Conservation (phyloP, 2,797 vertebrate species). For the Enteromius paludinosus region DNA sequence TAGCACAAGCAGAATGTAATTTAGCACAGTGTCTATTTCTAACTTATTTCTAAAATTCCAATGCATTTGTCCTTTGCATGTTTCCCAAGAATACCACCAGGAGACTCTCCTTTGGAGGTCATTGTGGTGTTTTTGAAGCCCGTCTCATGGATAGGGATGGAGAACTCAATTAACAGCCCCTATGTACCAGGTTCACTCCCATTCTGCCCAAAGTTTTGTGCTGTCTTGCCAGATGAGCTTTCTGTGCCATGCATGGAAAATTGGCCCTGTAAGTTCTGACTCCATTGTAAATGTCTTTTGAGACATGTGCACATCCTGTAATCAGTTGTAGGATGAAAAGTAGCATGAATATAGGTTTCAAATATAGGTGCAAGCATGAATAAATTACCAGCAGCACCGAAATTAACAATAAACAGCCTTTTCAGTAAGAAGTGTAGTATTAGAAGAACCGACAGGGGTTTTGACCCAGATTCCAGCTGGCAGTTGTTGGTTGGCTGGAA, state of each 20-base stretch:
- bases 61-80: neutral
- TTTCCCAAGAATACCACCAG: constrained; percentile 10
- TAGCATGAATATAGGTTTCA: neutral
- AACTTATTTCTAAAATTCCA: constrained; percentile 1
- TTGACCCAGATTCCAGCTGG: constrained; percentile 19
- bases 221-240: neutral
- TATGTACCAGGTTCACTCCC: neutral
- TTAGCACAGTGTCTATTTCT: constrained; percentile 23
- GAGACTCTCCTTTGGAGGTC: constrained; percentile 12
- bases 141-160: too few species aligned
- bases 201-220: neutral
- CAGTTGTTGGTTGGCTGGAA: constrained; percentile 9
- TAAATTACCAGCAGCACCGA: neutral
- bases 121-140: constrained; percentile 18
- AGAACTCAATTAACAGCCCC: neutral
- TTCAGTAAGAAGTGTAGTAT: neutral
- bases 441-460: neutral
- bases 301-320: neutral
- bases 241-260: constrained; percentile 23
- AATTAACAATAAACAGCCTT: neutral
- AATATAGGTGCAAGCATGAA: neutral
- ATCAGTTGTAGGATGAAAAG: neutral
- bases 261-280: neutral
- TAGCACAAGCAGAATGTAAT: constrained; percentile 1
- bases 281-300: neutral